These are phyloP conservation scores for Bradypodion pumilum DNA, from an alignment of 2,797 vertebrate species.

Conservation along the genomic window DNA sequence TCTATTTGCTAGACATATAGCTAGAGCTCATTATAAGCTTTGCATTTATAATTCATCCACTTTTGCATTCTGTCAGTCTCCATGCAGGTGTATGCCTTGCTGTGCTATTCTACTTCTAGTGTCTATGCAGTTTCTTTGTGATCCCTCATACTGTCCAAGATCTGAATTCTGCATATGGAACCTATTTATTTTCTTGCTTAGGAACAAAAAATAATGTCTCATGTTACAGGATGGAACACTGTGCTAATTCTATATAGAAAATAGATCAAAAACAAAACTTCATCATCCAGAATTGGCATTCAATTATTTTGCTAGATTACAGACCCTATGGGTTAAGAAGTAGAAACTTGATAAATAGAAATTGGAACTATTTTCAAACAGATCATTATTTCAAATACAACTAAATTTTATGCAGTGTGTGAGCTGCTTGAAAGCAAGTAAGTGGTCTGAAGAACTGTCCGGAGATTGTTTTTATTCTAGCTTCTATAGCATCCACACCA, in stretches of 20 bases:
- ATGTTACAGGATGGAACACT: neutral
- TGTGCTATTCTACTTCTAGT: neutral
- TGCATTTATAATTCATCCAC: neutral
- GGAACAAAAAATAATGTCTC: neutral
- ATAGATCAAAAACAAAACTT: neutral
- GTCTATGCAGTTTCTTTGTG: neutral
- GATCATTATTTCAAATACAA: slow-evolving; percentile 20
- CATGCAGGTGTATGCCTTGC: neutral
- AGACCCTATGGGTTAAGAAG: neutral
- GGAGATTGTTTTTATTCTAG: neutral
- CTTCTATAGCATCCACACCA: neutral
- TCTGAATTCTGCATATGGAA: neutral
- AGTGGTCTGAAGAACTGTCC: neutral
- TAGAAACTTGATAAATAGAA: neutral
- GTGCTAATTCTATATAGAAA: neutral
- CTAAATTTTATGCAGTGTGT: neutral
- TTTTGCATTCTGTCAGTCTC: neutral
- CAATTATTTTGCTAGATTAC: neutral
- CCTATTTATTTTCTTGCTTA: neutral
- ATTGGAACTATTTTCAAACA: neutral
- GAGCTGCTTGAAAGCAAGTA: neutral
- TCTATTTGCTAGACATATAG: neutral
- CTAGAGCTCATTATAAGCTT: neutral
- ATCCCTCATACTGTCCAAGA: neutral
- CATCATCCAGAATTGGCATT: too few relatives aligned